A percentile compares a stretch with the other conserved stretches of the same genome.
phyloP scores from a whole-genome alignment of 1,140 invertebrate species.

The Scaptomyza hsui region DNA sequence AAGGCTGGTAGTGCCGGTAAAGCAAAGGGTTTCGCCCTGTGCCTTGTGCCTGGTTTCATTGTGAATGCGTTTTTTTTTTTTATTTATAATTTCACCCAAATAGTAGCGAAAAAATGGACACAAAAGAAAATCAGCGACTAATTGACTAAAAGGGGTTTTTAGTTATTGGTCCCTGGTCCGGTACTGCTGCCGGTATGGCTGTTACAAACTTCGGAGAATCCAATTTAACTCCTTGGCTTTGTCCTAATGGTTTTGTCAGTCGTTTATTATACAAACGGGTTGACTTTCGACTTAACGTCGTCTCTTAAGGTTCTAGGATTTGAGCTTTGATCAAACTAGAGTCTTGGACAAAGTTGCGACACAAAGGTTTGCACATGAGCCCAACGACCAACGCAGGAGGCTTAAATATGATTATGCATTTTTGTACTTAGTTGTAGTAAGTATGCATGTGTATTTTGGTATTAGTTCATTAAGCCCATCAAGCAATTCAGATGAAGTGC shows the following conservation, averaged over 20 bases:
- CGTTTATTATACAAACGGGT: conserved; percentile 35
- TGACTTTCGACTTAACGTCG: too few relatives aligned
- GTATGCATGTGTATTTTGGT: not conserved
- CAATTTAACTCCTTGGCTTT: conserved; percentile 50
- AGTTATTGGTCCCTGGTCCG: conserved; percentile 15
- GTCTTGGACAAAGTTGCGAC: not conserved
- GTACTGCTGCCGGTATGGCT: not conserved
- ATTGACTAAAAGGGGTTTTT: conserved; percentile 76
- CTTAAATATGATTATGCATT: conserved; percentile 9
- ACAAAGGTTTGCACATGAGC: too few relatives aligned
- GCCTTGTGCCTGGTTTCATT: conserved; percentile 32
- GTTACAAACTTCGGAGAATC: conserved; percentile 18
- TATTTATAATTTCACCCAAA: conserved; percentile 54
- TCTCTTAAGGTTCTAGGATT: too few relatives aligned
- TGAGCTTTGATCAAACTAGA: too few relatives aligned
- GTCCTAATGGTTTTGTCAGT: conserved; percentile 35
- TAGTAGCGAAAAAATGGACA: conserved; percentile 29
- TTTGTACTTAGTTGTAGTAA: not conserved
- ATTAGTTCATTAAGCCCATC: conserved; percentile 52
- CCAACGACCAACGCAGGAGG: too few relatives aligned
- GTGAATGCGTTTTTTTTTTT: conserved; percentile 43
- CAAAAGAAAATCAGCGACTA: conserved; percentile 80
- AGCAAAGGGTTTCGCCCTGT: conserved; percentile 49
- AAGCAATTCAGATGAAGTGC: conserved; percentile 48
- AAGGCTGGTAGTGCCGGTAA: conserved; percentile 8